Percentiles rank a stretch among this genome's conserved stretches.
These are phyloP conservation scores for Zoanthus gigantus DNA, from an alignment of 92 coral and sea anemone species.

Conservation along the genomic window DNA sequence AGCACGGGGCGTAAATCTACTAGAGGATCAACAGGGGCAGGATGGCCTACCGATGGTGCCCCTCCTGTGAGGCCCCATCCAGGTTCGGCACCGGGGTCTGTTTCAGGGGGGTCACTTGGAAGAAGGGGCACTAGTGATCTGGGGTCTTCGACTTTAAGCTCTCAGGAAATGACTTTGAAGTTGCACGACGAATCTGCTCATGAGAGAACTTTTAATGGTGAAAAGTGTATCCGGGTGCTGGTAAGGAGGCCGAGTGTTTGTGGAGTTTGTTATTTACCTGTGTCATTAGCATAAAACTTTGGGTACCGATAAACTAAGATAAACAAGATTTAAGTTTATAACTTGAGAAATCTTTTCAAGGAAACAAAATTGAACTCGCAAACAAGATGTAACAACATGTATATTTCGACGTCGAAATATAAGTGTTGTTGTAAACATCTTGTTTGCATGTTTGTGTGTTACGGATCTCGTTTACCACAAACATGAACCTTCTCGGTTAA, in stretches of 20 bases:
- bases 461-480: no score
- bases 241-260: conserved; percentile 25
- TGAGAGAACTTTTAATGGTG: conserved; percentile 81
- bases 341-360: no score
- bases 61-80: conserved; percentile 77
- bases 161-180: conserved; percentile 90
- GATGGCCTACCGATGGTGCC: conserved; percentile 75
- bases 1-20: conserved; percentile 46
- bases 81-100: conserved; percentile 80
- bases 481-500: no score
- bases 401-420: no score
- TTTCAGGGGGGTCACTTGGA: conserved; percentile 85
- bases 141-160: conserved; percentile 92
- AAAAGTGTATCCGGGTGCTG: conserved; percentile 88
- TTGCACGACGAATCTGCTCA: conserved; percentile 78
- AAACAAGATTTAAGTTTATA: no score
- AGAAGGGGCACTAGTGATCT: conserved; percentile 93
- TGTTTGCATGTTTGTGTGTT: no score
- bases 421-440: no score
- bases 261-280: no score
- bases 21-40: conserved; percentile 48
- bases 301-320: no score
- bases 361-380: no score
- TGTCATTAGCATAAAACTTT: no score
- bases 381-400: no score